These are phyloP conservation scores for Leptura quadrifasciata DNA, from an alignment of 2,888 invertebrate species.

Conservation along the genomic window DNA sequence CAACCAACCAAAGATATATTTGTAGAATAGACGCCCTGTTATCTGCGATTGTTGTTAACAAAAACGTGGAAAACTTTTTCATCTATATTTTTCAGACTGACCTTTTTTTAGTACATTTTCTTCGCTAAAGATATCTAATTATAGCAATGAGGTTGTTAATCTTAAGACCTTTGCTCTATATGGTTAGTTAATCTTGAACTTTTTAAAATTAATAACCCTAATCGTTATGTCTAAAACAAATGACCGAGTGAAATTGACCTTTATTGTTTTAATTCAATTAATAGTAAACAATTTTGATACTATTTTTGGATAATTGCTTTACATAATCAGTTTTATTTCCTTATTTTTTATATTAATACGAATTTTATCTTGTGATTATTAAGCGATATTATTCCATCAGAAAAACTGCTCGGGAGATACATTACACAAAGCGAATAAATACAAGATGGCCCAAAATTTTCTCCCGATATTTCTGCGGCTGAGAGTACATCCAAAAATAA, in stretches of 20 bases:
- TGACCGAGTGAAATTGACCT: conserved; percentile 11
- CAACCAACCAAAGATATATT: too few relatives aligned
- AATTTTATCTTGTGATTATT: too few relatives aligned
- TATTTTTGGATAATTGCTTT: conserved; percentile 12
- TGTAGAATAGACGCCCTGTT: too few relatives aligned
- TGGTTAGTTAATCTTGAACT: not conserved
- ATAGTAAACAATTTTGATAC: conserved; percentile 29
- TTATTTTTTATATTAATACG: not conserved
- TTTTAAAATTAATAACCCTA: not conserved
- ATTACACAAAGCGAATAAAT: too few relatives aligned
- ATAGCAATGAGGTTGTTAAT: conserved; percentile 25
- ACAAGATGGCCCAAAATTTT: too few relatives aligned
- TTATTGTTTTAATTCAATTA: conserved; percentile 24
- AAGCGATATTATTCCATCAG: too few relatives aligned
- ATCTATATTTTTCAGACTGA: not conserved
- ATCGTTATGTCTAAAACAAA: not conserved
- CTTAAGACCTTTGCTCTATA: conserved; percentile 23
- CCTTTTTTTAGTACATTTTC: not conserved
- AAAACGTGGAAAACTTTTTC: too few relatives aligned
- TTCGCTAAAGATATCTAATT: not conserved
- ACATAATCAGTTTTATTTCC: conserved; percentile 22
- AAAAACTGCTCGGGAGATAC: too few relatives aligned
- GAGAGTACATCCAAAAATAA: too few relatives aligned
- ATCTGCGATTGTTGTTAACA: too few relatives aligned
- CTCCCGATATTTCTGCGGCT: too few relatives aligned